Conservation (phyloP, 1,140 invertebrate species). For the Subanguina moxae region DNA sequence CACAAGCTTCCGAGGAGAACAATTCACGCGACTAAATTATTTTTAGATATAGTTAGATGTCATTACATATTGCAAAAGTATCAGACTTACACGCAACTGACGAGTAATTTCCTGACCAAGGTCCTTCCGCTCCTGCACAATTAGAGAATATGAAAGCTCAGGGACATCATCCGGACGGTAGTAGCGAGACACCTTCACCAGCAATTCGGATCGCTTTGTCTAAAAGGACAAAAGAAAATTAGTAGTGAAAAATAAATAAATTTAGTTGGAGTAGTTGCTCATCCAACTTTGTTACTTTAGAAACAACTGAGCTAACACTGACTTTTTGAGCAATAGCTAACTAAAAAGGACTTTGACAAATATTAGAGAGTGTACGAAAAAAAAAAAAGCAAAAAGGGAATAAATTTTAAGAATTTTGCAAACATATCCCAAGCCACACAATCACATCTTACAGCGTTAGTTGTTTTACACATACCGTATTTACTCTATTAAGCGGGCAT, state of each 20-base stretch:
- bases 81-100: slow-evolving; percentile 1
- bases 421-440: background rate
- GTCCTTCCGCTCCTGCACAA: slow-evolving; percentile 38
- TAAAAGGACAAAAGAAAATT: slow-evolving; percentile 21
- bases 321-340: background rate
- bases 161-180: slow-evolving; percentile 40
- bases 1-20: slow-evolving; percentile 27
- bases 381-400: too few relatives aligned
- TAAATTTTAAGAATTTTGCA: background rate
- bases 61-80: too few relatives aligned
- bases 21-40: slow-evolving; percentile 21
- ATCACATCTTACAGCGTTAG: background rate
- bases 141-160: slow-evolving; percentile 34
- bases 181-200: slow-evolving; percentile 35
- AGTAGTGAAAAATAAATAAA: background rate
- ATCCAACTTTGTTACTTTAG: slow-evolving; percentile 3
- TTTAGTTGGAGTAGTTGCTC: background rate
- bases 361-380: too few relatives aligned
- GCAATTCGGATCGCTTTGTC: slow-evolving; percentile 36
- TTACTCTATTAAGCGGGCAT: too few relatives aligned
- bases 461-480: too few relatives aligned
- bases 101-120: slow-evolving; percentile 1
- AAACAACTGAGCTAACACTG: background rate
- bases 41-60: too few relatives aligned
- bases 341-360: background rate